Percentiles rank a stretch among this genome's conserved stretches.
Conservation (phyloP, 2,113 vertebrate species). For the Opisthocomus hoazin region DNA sequence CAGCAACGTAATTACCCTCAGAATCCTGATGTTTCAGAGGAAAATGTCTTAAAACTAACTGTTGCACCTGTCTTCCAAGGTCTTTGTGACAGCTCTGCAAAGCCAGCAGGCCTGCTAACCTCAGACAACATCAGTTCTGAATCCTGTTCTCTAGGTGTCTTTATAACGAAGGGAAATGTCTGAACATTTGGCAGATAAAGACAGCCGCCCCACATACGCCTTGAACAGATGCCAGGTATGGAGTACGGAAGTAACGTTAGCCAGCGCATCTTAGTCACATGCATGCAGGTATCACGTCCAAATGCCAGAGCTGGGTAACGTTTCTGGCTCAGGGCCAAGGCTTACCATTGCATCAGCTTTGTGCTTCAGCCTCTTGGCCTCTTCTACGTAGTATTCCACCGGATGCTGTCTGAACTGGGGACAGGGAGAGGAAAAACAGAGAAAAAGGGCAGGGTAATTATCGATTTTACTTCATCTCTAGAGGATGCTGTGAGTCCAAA, state of each 20-base stretch:
- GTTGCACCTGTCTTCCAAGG: not conserved
- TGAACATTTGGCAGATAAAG: not conserved
- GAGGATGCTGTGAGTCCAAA: not conserved
- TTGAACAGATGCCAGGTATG: not conserved
- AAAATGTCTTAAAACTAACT: not conserved
- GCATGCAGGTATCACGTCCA: not conserved
- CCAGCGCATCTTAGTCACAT: not conserved
- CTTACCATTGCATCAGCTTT: constrained; percentile 92
- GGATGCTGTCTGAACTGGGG: constrained; percentile 72
- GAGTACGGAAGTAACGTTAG: not conserved
- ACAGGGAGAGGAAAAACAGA: not conserved
- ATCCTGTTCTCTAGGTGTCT: not conserved
- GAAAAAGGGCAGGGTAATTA: not conserved
- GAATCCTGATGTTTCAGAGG: not conserved
- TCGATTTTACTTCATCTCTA: not conserved
- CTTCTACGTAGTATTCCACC: constrained; percentile 86
- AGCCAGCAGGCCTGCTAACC: not conserved
- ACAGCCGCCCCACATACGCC: not conserved
- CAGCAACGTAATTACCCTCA: not conserved
- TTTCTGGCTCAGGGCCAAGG: not conserved
- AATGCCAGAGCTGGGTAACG: not conserved
- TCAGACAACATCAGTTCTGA: not conserved
- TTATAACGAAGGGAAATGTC: not conserved
- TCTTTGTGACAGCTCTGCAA: no score
- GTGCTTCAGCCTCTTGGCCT: constrained; percentile 92